phyloP scores from a whole-genome alignment of 2,797 vertebrate genomes.

The Labroides dimidiatus region DNA sequence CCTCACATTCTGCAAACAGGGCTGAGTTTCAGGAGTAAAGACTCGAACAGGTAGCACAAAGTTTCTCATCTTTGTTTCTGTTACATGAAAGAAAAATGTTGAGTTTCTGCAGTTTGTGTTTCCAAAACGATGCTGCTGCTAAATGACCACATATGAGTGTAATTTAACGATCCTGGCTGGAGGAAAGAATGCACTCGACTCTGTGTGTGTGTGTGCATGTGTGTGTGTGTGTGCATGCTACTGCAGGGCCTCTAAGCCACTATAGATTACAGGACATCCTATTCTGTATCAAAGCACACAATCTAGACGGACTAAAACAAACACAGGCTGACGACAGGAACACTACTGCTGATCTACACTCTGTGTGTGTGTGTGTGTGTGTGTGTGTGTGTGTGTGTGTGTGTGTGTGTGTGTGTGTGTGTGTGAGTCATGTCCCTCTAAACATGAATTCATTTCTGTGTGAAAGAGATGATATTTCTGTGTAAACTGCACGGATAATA shows the following conservation, averaged over 20 bases:
- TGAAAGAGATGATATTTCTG: conserved; percentile 59
- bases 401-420: background rate
- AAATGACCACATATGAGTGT: too few relatives aligned
- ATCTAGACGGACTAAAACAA: conserved; percentile 69
- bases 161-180: too few relatives aligned
- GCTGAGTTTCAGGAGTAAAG: too few relatives aligned
- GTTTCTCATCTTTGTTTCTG: too few relatives aligned
- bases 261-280: conserved; percentile 65
- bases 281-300: conserved; percentile 67
- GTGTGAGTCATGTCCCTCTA: too few relatives aligned
- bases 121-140: too few relatives aligned
- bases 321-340: conserved; percentile 54
- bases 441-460: too few relatives aligned
- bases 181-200: background rate
- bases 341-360: conserved; percentile 34
- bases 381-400: conserved; percentile 14
- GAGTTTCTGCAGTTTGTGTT: too few relatives aligned
- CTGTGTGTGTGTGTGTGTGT: conserved; percentile 20
- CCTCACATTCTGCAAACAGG: too few relatives aligned
- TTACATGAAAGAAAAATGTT: too few relatives aligned
- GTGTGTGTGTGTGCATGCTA: conserved; percentile 25
- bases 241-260: conserved; percentile 55
- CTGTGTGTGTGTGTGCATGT: conserved; percentile 29
- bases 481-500: conserved; percentile 51
- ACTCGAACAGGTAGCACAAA: too few relatives aligned